A percentile compares a stretch with the other conserved stretches of the same genome.
phyloP scores from a whole-genome alignment of 2,113 vertebrate genomes.

The Eulemur macaco region DNA sequence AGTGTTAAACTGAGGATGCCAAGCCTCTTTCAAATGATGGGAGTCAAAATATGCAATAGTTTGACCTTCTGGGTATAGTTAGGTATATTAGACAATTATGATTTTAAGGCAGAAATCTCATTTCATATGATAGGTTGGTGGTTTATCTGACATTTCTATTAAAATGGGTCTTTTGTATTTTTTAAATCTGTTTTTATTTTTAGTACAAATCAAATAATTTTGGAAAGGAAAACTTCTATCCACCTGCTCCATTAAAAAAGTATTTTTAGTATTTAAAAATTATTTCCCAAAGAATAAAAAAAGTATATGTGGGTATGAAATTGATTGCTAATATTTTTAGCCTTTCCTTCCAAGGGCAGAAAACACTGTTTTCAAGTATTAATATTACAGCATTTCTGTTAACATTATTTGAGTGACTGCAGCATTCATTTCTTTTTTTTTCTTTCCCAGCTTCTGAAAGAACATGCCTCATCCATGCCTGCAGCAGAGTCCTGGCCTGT shows the following conservation, averaged over 20 bases:
- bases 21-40: background rate
- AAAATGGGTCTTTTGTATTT: background rate
- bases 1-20: background rate
- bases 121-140: background rate
- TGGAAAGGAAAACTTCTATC: background rate
- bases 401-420: background rate
- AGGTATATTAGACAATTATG: background rate
- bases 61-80: background rate
- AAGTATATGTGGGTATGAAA: background rate
- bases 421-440: background rate
- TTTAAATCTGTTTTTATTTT: background rate
- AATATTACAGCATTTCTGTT: background rate
- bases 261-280: conserved; percentile 31
- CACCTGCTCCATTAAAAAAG: background rate
- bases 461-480: conserved; percentile 79
- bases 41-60: background rate
- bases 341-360: background rate
- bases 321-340: background rate
- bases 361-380: background rate
- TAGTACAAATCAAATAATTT: background rate
- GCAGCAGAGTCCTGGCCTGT: conserved; percentile 89
- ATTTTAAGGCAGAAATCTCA: background rate
- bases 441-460: conserved; percentile 85
- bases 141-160: background rate
- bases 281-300: background rate